Conservation (phyloP, 2,797 vertebrate species). For the Pseudopleuronectes americanus region DNA sequence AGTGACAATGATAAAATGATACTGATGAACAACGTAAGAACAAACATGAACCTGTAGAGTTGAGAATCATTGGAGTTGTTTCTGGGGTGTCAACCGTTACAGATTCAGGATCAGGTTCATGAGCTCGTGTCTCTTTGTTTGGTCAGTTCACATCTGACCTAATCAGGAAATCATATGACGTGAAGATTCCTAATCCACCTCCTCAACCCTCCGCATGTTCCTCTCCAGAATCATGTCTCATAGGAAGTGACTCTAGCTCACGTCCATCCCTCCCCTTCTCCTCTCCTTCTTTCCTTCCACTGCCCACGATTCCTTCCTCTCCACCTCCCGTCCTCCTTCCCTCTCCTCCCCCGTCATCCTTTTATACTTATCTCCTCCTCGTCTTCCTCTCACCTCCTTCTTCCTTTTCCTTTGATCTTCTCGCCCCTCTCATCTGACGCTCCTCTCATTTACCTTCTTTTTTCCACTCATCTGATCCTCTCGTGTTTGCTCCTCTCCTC, state of each 20-base stretch:
- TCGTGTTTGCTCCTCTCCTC: conserved; percentile 33
- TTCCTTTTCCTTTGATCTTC: conserved; percentile 29
- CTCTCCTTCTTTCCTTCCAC: conserved; percentile 17
- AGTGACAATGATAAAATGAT: too few species aligned
- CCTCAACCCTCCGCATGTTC: neutral
- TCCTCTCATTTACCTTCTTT: conserved; percentile 31
- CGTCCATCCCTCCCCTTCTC: conserved; percentile 10
- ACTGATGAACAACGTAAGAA: too few species aligned
- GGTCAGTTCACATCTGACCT: too few species aligned
- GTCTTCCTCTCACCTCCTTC: conserved; percentile 32
- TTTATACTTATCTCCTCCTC: conserved; percentile 25
- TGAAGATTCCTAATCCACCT: too few species aligned
- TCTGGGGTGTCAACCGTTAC: too few species aligned
- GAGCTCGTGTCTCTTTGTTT: too few species aligned
- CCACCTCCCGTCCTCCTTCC: conserved; percentile 1
- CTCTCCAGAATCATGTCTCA: conserved; percentile 33
- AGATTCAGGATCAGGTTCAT: too few species aligned
- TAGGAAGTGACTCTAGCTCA: conserved; percentile 43
- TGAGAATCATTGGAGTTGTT: too few species aligned
- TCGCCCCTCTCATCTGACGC: conserved; percentile 17
- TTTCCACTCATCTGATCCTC: conserved; percentile 35
- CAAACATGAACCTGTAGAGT: too few species aligned
- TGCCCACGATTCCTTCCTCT: conserved; percentile 22
- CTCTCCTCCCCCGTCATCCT: neutral
- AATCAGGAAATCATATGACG: too few species aligned